Conservation (phyloP, 2,888 invertebrate species). For the Homarus gammarus region DNA sequence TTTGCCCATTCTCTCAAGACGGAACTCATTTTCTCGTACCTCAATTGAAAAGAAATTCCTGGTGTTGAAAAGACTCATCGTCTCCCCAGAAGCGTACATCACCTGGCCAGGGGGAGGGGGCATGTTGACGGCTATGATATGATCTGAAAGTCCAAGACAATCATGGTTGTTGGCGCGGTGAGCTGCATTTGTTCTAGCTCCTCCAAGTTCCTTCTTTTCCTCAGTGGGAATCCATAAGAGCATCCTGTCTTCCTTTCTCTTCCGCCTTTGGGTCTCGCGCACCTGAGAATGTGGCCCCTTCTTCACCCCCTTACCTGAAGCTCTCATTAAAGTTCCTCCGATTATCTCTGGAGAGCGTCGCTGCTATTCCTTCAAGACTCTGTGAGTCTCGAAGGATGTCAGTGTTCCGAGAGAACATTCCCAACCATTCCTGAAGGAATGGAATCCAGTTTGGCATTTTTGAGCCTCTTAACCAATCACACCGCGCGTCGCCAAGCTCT, state of each 20-base stretch:
- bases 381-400: not conserved
- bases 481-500: conserved; percentile 15
- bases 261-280: conserved; percentile 17
- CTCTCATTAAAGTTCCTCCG: conserved; percentile 63
- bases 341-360: conserved; percentile 50
- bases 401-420: not conserved
- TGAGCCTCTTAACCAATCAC: conserved; percentile 27
- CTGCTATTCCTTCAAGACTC: conserved; percentile 14
- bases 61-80: not conserved
- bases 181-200: conserved; percentile 26
- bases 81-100: conserved; percentile 7
- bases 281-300: conserved; percentile 54
- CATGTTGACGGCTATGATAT: not conserved
- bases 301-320: conserved; percentile 41
- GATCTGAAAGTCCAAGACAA: conserved; percentile 45
- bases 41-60: not conserved
- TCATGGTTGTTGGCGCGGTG: conserved; percentile 16
- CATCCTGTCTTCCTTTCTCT: conserved; percentile 48
- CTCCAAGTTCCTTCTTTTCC: conserved; percentile 34
- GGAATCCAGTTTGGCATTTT: conserved; percentile 37
- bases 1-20: conserved; percentile 2
- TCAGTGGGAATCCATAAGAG: conserved; percentile 43
- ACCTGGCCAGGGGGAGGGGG: conserved; percentile 22
- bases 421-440: conserved; percentile 33
- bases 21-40: not conserved